These are phyloP conservation scores for Tragulus kanchil DNA, from an alignment of 2,113 vertebrate genomes.

Conservation along the genomic window DNA sequence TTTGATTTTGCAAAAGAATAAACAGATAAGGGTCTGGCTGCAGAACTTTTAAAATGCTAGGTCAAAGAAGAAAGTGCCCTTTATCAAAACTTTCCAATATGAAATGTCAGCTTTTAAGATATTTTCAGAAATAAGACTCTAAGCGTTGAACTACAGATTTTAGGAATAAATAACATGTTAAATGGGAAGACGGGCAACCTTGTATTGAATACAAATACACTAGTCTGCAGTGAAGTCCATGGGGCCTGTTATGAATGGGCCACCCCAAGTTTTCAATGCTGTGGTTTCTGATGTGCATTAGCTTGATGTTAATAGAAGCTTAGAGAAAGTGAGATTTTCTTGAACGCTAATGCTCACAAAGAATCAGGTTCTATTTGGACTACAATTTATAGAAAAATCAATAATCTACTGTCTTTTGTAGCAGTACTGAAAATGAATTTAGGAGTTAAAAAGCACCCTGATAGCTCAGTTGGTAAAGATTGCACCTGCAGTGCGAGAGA, in stretches of 20 bases:
- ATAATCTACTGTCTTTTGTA: neutral
- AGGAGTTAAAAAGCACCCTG: neutral
- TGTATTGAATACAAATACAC: neutral
- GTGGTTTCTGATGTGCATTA: neutral
- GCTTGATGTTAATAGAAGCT: slow-evolving; percentile 50
- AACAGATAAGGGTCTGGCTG: neutral
- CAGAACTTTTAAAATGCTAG: neutral
- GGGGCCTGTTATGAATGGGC: neutral
- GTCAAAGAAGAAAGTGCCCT: neutral
- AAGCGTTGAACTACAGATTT: neutral
- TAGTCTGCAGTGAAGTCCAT: neutral
- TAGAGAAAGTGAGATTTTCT: slow-evolving; percentile 39
- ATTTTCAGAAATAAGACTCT: slow-evolving; percentile 7
- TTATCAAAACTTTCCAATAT: neutral
- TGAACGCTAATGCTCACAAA: slow-evolving; percentile 6
- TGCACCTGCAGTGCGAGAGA: too few species aligned
- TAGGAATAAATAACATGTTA: neutral
- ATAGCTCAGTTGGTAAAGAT: too few species aligned
- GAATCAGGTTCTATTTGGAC: neutral
- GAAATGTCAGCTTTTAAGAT: neutral
- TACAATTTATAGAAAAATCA: slow-evolving; percentile 14
- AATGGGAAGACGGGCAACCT: neutral
- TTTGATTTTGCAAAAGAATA: neutral
- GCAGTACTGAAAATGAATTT: neutral
- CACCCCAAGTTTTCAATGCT: neutral